Evolutionary conservation across 1,140 invertebrate genomes (phyloP).

Genomic region (Brachionus koreanus): DNA sequence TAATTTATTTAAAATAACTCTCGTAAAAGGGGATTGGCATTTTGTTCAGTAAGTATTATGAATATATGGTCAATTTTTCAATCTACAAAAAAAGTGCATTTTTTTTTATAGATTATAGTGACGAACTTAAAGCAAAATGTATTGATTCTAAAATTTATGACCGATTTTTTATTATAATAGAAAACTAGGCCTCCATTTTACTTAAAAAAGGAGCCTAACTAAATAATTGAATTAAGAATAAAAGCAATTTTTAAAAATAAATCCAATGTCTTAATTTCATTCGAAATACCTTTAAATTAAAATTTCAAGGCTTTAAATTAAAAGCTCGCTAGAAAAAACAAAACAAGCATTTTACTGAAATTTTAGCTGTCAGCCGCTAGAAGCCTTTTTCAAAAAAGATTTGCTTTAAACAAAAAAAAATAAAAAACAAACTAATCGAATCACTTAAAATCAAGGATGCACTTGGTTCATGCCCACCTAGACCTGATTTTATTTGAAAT

Average conservation of each 20-base stretch:
- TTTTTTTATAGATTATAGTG: too few relatives aligned
- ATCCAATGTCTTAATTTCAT: not conserved
- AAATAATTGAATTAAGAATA: not conserved
- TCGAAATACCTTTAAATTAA: not conserved
- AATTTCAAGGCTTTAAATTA: not conserved
- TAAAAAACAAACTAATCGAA: conserved; percentile 7
- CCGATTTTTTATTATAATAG: not conserved
- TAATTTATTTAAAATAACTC: not conserved
- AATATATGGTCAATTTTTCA: not conserved
- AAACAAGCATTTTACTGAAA: not conserved
- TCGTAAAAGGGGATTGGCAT: not conserved
- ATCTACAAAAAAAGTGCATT: too few relatives aligned
- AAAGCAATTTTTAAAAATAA: not conserved
- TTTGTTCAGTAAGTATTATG: not conserved
- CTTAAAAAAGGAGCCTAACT: not conserved
- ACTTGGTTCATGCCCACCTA: not conserved
- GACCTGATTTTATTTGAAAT: conserved; percentile 17
- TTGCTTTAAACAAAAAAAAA: not conserved
- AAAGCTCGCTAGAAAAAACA: not conserved
- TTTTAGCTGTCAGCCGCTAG: not conserved
- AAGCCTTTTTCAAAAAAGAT: not conserved
- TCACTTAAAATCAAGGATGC: not conserved
- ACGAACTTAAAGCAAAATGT: too few relatives aligned
- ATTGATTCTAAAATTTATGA: not conserved
- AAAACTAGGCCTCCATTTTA: not conserved